Evolutionary conservation across 2,797 vertebrate genomes (phyloP).

Genomic region (Microcaecilia unicolor): DNA sequence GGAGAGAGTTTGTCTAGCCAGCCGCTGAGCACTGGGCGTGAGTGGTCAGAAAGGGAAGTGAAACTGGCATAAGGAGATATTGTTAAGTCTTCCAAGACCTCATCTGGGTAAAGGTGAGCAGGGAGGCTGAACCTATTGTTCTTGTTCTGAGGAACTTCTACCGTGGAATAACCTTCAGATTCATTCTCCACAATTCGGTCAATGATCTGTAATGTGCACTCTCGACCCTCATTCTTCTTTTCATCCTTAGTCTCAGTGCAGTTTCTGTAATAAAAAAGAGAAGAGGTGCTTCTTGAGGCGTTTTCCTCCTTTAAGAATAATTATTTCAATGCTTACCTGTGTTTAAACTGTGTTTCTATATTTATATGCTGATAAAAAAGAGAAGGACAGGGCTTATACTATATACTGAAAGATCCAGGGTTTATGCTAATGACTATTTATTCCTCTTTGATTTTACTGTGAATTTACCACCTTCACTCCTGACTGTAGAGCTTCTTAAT

Average conservation of each 20-base stretch:
- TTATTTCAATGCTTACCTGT: too few relatives aligned
- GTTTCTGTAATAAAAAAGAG: conserved; percentile 1
- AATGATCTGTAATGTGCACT: conserved; percentile 36
- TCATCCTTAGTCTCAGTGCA: conserved; percentile 28
- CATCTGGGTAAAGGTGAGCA: conserved; percentile 43
- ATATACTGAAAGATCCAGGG: background rate
- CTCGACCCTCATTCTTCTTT: conserved; percentile 9
- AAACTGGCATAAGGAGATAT: conserved; percentile 96
- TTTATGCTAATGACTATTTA: background rate
- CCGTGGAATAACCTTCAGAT: conserved; percentile 68
- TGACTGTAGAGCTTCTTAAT: too few relatives aligned
- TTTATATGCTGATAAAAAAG: too few relatives aligned
- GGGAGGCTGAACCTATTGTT: conserved; percentile 45
- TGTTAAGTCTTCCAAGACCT: conserved; percentile 74
- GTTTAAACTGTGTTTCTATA: too few relatives aligned
- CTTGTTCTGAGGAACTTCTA: conserved; percentile 49
- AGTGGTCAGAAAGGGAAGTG: conserved; percentile 67
- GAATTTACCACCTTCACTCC: too few relatives aligned
- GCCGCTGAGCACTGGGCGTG: conserved; percentile 69
- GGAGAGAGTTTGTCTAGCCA: conserved; percentile 96
- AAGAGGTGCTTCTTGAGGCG: too few relatives aligned
- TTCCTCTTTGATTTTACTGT: too few relatives aligned
- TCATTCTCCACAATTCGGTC: conserved; percentile 45
- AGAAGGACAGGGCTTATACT: background rate
- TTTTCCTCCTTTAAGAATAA: too few relatives aligned